Evolutionary conservation across 2,888 invertebrate genomes (phyloP).

Genomic region (Troglohyphantes excavatus): DNA sequence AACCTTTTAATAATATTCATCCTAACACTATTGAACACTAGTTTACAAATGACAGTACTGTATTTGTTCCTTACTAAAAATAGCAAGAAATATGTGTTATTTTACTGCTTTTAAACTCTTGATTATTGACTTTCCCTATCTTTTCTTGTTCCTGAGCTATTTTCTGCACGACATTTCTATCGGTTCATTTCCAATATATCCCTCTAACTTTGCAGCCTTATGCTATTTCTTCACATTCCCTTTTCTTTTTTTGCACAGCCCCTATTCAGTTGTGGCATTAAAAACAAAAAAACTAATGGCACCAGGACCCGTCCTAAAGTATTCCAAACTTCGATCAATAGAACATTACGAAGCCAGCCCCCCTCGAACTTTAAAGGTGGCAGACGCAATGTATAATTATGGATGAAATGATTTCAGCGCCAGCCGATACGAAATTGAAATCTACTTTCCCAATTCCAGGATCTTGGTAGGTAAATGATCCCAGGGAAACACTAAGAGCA

Average conservation of each 20-base stretch:
- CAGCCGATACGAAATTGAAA: slow-evolving; percentile 51
- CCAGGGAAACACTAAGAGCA: slow-evolving; percentile 21
- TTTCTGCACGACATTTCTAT: slow-evolving; percentile 58
- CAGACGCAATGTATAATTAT: slow-evolving; percentile 65
- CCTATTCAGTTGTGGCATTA: slow-evolving; percentile 35
- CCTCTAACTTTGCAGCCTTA: slow-evolving; percentile 48
- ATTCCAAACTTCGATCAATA: slow-evolving; percentile 56
- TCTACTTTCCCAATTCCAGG: not conserved
- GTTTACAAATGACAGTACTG: too few relatives aligned
- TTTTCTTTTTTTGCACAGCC: slow-evolving; percentile 24
- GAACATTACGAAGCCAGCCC: slow-evolving; percentile 42
- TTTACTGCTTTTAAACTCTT: slow-evolving; percentile 47
- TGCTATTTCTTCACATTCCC: slow-evolving; percentile 52
- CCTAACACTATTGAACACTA: too few relatives aligned
- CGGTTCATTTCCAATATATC: slow-evolving; percentile 51
- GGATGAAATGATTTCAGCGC: slow-evolving; percentile 56
- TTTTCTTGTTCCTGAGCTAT: slow-evolving; percentile 56
- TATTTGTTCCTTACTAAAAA: slow-evolving; percentile 53
- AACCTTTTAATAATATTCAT: too few relatives aligned
- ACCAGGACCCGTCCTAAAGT: slow-evolving; percentile 18
- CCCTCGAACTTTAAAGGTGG: not conserved
- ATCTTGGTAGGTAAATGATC: slow-evolving; percentile 5
- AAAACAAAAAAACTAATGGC: slow-evolving; percentile 54
- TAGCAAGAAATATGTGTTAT: slow-evolving; percentile 36
- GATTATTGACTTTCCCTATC: slow-evolving; percentile 12